Conservation (phyloP, 2,888 invertebrate species). For the Drosophila niveifrons region DNA sequence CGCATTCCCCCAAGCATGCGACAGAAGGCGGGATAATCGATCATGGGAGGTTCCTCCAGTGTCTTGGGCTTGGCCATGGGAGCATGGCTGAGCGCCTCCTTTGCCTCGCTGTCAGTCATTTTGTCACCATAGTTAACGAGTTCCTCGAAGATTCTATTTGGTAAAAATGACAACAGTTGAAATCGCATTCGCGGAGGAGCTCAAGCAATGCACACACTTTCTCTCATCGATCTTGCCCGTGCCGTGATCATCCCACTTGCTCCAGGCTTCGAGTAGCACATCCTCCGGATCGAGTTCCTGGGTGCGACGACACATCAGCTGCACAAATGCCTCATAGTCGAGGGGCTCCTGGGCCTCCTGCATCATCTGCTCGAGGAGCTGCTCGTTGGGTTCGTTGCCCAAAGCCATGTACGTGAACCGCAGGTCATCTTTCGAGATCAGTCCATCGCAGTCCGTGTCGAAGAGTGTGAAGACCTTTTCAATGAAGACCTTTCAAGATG, state of each 20-base stretch:
- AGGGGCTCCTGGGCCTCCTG: slow-evolving; percentile 88
- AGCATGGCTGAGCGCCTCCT: slow-evolving; percentile 88
- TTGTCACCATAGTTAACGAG: slow-evolving; percentile 89
- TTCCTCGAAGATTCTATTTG: slow-evolving; percentile 88
- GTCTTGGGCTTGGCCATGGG: slow-evolving; percentile 87
- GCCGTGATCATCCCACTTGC: slow-evolving; percentile 88
- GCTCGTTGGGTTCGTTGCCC: slow-evolving; percentile 87
- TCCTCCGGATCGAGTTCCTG: slow-evolving; percentile 89
- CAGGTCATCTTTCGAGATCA: slow-evolving; percentile 88
- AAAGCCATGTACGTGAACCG: slow-evolving; percentile 88
- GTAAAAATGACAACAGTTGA: not conserved
- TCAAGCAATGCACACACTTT: slow-evolving; percentile 85
- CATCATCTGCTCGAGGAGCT: slow-evolving; percentile 88
- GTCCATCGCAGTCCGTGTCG: slow-evolving; percentile 89
- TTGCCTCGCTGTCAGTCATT: slow-evolving; percentile 88
- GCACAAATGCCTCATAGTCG: slow-evolving; percentile 88
- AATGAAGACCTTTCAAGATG: slow-evolving; percentile 1
- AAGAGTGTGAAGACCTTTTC: slow-evolving; percentile 88
- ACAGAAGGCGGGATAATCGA: slow-evolving; percentile 89
- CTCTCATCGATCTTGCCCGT: slow-evolving; percentile 88
- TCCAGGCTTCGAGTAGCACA: slow-evolving; percentile 88
- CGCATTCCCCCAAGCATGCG: slow-evolving; percentile 87
- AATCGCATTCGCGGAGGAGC: not conserved
- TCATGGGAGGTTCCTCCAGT: slow-evolving; percentile 86
- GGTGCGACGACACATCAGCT: slow-evolving; percentile 88